Evolutionary conservation across 2,888 invertebrate genomes (phyloP), one percentile per base, ranked within the genome.

Genomic region (Syrista parreyssii): DNA sequence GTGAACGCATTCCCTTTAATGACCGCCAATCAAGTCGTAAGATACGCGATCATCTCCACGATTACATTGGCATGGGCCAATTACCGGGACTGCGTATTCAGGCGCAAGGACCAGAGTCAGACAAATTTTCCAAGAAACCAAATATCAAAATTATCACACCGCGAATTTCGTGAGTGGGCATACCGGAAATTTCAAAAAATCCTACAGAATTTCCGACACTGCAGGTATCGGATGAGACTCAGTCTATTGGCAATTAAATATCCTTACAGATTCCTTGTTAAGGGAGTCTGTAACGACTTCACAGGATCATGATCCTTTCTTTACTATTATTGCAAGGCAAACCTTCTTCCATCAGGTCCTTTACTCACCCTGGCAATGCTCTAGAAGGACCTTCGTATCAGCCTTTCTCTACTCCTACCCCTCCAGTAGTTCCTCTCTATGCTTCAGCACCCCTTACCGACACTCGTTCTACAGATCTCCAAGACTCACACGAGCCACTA

Each of bases 1-100:
- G 85, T 91, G 86, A 90, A 91, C 86, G 89, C 90, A 87, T 91
- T 90, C 87, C 85, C 87, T 89, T 89, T 90, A 91, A 91, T 89
- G 89, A 90, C 88, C 84, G 82, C 88, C 90, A 89, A 91, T 91
- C 89, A 87, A 88, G 89, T 85, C 86, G 86, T 88, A 86, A 89
- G 89, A 90, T 89, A 86, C 85, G 87, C 89, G 89, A 91, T 91
- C 89, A 89, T 89, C 90, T 89, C 84, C 40, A 78, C 88, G 90
- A 90, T 91, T 90, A 89, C 87, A 82, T 68, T n/a, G 55, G 71
- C 35, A 33, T 30, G 34, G 75, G 72, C 40, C 75, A 71, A 33
- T 72, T 55, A 75, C 75, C 15, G 15, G 15, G 40, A 6, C 40
- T 40, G 15, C 40, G 40, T 40, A 4, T 15, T 40, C 40, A 40